Evolutionary conservation across 2,113 vertebrate genomes (phyloP), one percentile per base, ranked within the genome.

Genomic region (Chlamydotis undulata): DNA sequence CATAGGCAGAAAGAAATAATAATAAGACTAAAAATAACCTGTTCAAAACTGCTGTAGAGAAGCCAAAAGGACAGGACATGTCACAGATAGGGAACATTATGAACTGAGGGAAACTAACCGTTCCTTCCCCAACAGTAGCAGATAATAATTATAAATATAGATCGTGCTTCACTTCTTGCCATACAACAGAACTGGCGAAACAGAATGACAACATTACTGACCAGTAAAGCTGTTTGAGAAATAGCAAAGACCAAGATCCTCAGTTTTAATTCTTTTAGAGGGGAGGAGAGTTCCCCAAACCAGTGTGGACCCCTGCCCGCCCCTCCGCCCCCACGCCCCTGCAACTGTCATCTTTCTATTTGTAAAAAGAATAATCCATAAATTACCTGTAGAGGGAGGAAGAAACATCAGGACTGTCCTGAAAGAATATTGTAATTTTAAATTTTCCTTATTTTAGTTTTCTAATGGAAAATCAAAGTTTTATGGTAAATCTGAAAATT

Each of bases 111-210:
- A 96, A 83, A 59, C 67, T 56, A 93, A 69, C 87, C 1, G 1
- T 75, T 70, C n/a, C 22, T 90, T 31, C 23, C 39, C 26, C 33
- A 89, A 68, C 23, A 71, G 55, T 16, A 93, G 52, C 75, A 94
- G 26, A 43, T 39, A 67, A 57, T 57, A 92, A 89, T 94, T 92
- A 83, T 61, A 95, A 87, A 78, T 92, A 96, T 33, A 93, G 96
- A 89, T 87, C 50, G 60, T n/a, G 13, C 47, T 92, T 93, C 61
- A 70, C 19, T 83, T 73, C 50, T 76, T 91, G 41, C 37, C 22
- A 15, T 56, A 63, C 88, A 41, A 57, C n/a, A 71, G 43, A 25
- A n/a, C 65, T 91, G 35, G 41, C 28, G 89, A 94, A 88, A 79
- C 1, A 28, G 35, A 85, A 87, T 19, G 29, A 53, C 50, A 91